Evolutionary conservation across 2,113 vertebrate genomes (phyloP).

Genomic region (Amblyopsis rosae): DNA sequence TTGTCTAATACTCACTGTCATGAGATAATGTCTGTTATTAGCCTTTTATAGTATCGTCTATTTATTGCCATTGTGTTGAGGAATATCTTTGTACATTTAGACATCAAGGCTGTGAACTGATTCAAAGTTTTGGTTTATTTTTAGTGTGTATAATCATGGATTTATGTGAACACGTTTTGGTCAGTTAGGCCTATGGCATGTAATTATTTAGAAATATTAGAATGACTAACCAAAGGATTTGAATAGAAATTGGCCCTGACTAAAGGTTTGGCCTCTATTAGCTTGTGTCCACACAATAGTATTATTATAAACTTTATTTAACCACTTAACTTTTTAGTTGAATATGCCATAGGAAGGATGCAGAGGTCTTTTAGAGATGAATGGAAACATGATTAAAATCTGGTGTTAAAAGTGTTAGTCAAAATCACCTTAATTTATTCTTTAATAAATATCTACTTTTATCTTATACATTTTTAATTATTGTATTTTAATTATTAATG

Average conservation of each 20-base stretch:
- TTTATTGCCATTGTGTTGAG: no score
- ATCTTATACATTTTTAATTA: neutral
- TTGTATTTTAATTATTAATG: no score
- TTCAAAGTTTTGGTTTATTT: no score
- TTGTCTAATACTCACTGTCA: no score
- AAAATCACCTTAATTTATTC: no score
- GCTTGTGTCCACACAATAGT: constrained; percentile 14
- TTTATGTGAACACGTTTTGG: constrained; percentile 33
- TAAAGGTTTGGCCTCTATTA: neutral
- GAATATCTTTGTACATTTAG: neutral
- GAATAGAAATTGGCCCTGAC: neutral
- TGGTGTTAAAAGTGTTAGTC: neutral
- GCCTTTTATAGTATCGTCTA: no score
- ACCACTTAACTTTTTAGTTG: no score
- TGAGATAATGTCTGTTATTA: no score
- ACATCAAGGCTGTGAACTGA: neutral
- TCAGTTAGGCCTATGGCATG: constrained; percentile 12
- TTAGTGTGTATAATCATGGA: constrained; percentile 4
- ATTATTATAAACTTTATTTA: no score
- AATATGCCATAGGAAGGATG: no score
- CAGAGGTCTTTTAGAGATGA: no score
- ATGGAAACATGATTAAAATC: neutral
- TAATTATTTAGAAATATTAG: constrained; percentile 35
- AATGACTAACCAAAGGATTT: constrained; percentile 27
- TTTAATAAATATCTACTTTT: no score